Evolutionary conservation across 1,140 invertebrate genomes (phyloP).

Genomic region (Stegodyphus dumicola): DNA sequence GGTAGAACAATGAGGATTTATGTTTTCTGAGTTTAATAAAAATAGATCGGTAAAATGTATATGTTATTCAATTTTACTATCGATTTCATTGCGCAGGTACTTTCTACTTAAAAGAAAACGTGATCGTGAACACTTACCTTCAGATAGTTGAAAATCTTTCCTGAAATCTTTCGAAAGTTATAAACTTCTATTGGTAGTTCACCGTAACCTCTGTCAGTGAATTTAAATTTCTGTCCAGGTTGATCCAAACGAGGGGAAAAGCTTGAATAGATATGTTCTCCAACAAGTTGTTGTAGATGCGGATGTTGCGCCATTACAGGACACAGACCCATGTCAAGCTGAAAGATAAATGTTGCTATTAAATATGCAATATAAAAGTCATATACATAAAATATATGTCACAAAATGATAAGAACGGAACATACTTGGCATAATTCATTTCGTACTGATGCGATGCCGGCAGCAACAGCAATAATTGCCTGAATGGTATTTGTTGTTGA

Average conservation of each 20-base stretch:
- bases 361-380: background rate
- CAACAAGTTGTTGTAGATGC: slow-evolving; percentile 65
- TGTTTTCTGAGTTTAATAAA: too few relatives aligned
- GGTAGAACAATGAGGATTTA: too few relatives aligned
- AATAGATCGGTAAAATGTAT: too few relatives aligned
- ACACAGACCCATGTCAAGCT: slow-evolving; percentile 63
- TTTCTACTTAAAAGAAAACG: background rate
- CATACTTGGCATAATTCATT: slow-evolving; percentile 64
- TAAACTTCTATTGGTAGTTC: slow-evolving; percentile 68
- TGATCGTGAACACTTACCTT: slow-evolving; percentile 28
- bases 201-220: slow-evolving; percentile 68
- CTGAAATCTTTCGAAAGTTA: slow-evolving; percentile 65
- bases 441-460: slow-evolving; percentile 64
- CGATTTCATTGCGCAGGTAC: too few relatives aligned
- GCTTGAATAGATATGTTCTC: slow-evolving; percentile 64
- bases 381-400: background rate
- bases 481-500: slow-evolving; percentile 69
- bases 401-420: background rate
- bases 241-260: slow-evolving; percentile 64
- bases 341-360: background rate
- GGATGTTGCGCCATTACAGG: slow-evolving; percentile 65
- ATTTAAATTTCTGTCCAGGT: slow-evolving; percentile 64
- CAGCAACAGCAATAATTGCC: slow-evolving; percentile 66
- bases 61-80: too few relatives aligned
- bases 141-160: slow-evolving; percentile 13